Evolutionary conservation across 2,888 invertebrate species (phyloP).

Genomic region (Sisyra nigra): DNA sequence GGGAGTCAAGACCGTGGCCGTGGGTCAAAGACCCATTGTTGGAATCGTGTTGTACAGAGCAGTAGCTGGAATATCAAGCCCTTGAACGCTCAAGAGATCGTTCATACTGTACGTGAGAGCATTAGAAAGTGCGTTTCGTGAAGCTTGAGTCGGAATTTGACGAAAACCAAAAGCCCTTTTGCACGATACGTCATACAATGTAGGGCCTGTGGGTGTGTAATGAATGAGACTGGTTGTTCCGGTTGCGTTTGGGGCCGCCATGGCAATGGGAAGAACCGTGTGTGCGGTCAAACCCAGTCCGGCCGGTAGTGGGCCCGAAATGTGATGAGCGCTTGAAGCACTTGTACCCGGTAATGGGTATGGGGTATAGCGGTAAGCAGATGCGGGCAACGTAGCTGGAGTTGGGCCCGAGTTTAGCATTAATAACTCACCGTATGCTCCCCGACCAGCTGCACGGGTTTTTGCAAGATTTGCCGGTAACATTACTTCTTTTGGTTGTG

Average conservation of each 20-base stretch:
- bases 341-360: conserved; percentile 40
- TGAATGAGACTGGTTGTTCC: conserved; percentile 18
- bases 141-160: conserved; percentile 27
- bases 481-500: conserved; percentile 99
- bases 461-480: conserved; percentile 91
- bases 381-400: conserved; percentile 23
- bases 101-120: conserved; percentile 50
- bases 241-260: conserved; percentile 12
- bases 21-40: conserved; percentile 52
- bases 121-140: conserved; percentile 31
- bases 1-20: conserved; percentile 17
- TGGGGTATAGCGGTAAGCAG: conserved; percentile 41
- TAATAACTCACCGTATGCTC: conserved; percentile 96
- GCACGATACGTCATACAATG: conserved; percentile 32
- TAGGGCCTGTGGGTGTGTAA: conserved; percentile 19
- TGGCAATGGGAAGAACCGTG: conserved; percentile 15
- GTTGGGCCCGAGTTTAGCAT: conserved; percentile 42
- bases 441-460: conserved; percentile 87
- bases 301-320: conserved; percentile 2
- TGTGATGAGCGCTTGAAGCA: conserved; percentile 13
- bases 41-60: conserved; percentile 53
- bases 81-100: conserved; percentile 53
- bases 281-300: conserved; percentile 19
- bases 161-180: conserved; percentile 37
- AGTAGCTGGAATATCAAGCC: conserved; percentile 36